Evolutionary conservation across 2,113 vertebrate genomes (phyloP), one percentile per base, ranked within the genome.

Genomic region (Silurus glanis): DNA sequence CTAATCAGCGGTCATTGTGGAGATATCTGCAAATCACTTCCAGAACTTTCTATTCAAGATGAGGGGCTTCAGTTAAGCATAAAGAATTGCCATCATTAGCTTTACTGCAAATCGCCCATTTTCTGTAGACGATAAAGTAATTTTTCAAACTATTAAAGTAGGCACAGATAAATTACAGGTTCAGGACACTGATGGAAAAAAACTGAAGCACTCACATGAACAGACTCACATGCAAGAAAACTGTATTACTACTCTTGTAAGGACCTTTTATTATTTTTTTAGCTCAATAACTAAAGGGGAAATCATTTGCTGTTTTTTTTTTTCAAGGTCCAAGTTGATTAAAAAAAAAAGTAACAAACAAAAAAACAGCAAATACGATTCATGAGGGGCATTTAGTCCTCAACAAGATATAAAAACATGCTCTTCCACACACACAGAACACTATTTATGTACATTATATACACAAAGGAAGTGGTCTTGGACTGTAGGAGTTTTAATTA

Each of bases 1-100:
- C 79, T 82, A 86, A 86, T 75, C 75, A 80, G 80, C 56, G 55
- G 56, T 75, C 69, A 64, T 82, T 82, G 72, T 4, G 9, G 37
- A 86, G 78, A 86, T 86, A 86, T 86, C 67, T 82, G 67, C 13
- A 86, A 82, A 86, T 82, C 85, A 74, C 79, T 82, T 86, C 80
- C 85, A 86, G 85, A 86, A 62, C 80, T 64, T 82, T 82, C 80
- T 59, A 25, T 82, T 51, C 59, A 66, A 61, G 55, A 81, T 81
- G 78, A 86, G 85, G 64, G 78, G 55, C 66, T 82, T 82, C 80
- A 75, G 85, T 82, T 82, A 86, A 28, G n/a, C 80, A 82, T 82
- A 82, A 86, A 75, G 56, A 79, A 55, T 75, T n/a, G 56, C 80
- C 21, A 75, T 86, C 85, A 86, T 82, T 86, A 86, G 37, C 79